A percentile compares a stretch with the other conserved stretches of the same genome.
These are phyloP conservation scores for Cossypha polioptera DNA, from an alignment of 2,797 vertebrate genomes.

Conservation along the genomic window DNA sequence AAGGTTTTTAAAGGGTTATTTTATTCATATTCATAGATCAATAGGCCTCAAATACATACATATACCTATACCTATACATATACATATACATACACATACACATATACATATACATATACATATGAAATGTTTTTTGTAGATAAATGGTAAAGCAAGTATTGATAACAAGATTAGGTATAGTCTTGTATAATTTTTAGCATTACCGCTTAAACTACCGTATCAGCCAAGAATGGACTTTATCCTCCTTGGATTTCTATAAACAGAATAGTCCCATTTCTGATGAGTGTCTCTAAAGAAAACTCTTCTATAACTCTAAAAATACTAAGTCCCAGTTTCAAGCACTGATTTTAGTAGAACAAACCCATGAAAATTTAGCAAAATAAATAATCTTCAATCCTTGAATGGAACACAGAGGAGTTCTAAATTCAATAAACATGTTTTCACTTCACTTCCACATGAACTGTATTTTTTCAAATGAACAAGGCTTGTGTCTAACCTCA, in stretches of 20 bases:
- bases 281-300: not conserved
- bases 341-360: not conserved
- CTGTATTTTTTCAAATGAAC: not conserved
- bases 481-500: not conserved
- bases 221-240: not conserved
- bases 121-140: not conserved
- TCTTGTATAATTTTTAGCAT: not conserved
- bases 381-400: not conserved
- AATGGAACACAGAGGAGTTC: not conserved
- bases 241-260: not conserved
- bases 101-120: not conserved
- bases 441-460: not conserved
- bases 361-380: not conserved
- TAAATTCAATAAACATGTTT: not conserved
- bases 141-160: not conserved
- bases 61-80: too few relatives aligned
- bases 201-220: not conserved
- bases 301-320: not conserved
- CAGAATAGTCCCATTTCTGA: not conserved
- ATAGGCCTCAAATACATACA: not conserved
- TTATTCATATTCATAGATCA: not conserved
- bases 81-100: not conserved
- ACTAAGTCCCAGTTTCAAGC: not conserved
- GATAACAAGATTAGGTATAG: not conserved
- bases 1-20: not conserved